Percentiles rank a stretch among this genome's conserved stretches.
Conservation (phyloP, 2,113 vertebrate species). For the Vidua macroura region DNA sequence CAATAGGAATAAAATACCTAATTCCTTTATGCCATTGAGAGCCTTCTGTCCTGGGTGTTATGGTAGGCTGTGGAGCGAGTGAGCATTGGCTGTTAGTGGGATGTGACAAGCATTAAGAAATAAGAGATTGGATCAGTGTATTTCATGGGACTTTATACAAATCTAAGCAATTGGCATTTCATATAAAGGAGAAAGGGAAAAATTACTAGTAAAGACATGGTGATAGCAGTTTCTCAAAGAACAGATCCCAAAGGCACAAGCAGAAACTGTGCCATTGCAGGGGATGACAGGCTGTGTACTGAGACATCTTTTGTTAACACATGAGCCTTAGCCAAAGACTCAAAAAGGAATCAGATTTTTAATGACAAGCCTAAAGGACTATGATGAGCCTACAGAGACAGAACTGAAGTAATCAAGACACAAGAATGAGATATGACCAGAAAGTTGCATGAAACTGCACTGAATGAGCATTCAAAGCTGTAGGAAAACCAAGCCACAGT, state of each 20-base stretch:
- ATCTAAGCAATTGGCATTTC: constrained; percentile 1
- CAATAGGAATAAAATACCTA: constrained; percentile 11
- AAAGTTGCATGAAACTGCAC: neutral
- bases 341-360: neutral
- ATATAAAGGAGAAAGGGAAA: constrained; percentile 8
- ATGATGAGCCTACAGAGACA: neutral
- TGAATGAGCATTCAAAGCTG: neutral
- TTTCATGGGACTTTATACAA: constrained; percentile 24
- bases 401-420: constrained; percentile 1
- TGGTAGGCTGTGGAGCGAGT: neutral
- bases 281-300: neutral
- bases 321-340: neutral
- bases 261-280: constrained; percentile 1
- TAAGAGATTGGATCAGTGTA: neutral
- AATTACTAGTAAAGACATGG: neutral
- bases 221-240: constrained; percentile 15
- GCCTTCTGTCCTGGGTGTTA: neutral
- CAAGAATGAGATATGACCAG: neutral
- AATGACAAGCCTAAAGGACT: neutral
- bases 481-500: neutral
- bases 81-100: neutral
- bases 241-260: neutral
- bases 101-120: constrained; percentile 33
- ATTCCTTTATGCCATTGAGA: constrained; percentile 17
- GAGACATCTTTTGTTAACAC: neutral